Base-by-base conservation (phyloP, 1,140 invertebrate genomes). In the Cydia amplana region DNA sequence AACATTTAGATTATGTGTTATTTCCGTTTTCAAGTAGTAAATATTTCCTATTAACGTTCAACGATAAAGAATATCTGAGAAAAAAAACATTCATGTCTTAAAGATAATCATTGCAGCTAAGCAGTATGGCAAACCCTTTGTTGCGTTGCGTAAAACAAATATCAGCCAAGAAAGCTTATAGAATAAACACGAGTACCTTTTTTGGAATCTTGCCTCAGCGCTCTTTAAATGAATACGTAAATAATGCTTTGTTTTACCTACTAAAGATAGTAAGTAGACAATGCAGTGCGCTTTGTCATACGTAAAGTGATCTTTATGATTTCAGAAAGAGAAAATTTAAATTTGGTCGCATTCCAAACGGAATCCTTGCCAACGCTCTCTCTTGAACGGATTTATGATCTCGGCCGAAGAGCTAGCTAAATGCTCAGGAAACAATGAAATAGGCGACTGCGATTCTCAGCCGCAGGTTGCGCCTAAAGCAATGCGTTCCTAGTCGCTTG, bases 281-380 rank as follows among this genome's bases (percentile, higher is more conserved):
- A 74, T 81, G 79, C 76, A 80, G 80, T 78, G 55, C 65, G 67
- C 78, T 86, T 81, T 82, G 75, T 85, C 80, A 82, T 78, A 73
- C 74, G 79, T 82, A 86, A 84, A 82, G 80, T 75, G 80, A 81
- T 81, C 81, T 88, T 85, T 85, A 88, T 84, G 77, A 83, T 82
- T 84, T 84, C 75, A 43, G 40, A 78, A 78, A 81, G 82, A 83
- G 80, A 79, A 85, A 83, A 83, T 87, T 85, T 85, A 85, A 88
- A 85, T 84, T 88, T 87, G 84, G 85, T 84, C 79, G 77, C 76
- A 80, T 87, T 88, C 85, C 85, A 88, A 87, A 75, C 78, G 77
- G 51, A 78, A 76, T 79, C 76, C 79, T 82, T 86, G 85, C 84
- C 87, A 87, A 85, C 79, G 80, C 78, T 82, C 81, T 74, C 49